Evolutionary conservation across 2,797 vertebrate genomes (phyloP).

Genomic region (Acanthurus leucopareius): DNA sequence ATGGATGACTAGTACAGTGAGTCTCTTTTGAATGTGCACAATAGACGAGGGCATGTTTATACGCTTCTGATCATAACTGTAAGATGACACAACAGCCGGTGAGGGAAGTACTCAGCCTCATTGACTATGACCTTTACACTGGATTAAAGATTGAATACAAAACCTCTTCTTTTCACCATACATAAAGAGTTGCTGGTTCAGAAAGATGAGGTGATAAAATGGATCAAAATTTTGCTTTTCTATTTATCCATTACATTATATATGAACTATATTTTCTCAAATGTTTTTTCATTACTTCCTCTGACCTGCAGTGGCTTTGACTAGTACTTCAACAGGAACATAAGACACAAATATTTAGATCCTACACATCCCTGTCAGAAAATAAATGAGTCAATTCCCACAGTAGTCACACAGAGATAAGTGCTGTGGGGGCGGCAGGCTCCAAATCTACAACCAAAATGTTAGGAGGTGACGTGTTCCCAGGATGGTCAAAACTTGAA

Average conservation of each 20-base stretch:
- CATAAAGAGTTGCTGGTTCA: background rate
- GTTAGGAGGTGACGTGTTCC: constrained; percentile 49
- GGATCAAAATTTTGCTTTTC: background rate
- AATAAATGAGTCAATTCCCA: constrained; percentile 58
- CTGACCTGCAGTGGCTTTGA: constrained; percentile 47
- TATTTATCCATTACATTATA: background rate
- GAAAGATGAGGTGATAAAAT: background rate
- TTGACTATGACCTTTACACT: background rate
- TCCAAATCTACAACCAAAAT: constrained; percentile 21
- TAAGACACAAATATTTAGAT: constrained; percentile 74
- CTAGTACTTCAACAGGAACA: constrained; percentile 52
- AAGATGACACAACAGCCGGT: constrained; percentile 46
- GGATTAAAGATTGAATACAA: constrained; percentile 3
- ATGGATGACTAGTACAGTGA: constrained; percentile 47
- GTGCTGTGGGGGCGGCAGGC: constrained; percentile 38
- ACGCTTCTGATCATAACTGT: constrained; percentile 50
- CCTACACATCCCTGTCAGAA: constrained; percentile 14
- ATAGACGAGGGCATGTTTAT: constrained; percentile 48
- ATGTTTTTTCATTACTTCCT: constrained; percentile 37
- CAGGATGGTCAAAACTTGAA: constrained; percentile 76
- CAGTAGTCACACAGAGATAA: constrained; percentile 51
- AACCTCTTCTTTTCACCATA: background rate
- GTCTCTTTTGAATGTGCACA: constrained; percentile 36
- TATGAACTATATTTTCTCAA: background rate
- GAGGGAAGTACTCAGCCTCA: constrained; percentile 4